Evolutionary conservation across 2,113 vertebrate species (phyloP).

Genomic region (Toxostoma redivivum): DNA sequence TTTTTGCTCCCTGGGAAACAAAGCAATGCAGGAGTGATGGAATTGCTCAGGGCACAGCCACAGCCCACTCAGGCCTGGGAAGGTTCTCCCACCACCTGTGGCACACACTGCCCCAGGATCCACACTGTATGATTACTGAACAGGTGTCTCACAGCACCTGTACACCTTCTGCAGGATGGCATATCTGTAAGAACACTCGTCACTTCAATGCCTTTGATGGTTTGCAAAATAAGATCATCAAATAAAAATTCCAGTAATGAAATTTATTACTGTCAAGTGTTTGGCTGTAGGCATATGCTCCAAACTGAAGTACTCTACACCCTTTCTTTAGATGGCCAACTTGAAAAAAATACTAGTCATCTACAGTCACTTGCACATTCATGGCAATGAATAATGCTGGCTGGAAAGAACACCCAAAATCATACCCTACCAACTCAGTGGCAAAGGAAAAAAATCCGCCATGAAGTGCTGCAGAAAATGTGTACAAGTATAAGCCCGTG

Average conservation of each 20-base stretch:
- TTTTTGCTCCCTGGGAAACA: not conserved
- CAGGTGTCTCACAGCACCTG: not conserved
- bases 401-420: not conserved
- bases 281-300: not conserved
- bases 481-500: no score
- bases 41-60: not conserved
- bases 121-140: fast-evolving
- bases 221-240: not conserved
- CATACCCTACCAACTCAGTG: not conserved
- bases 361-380: not conserved
- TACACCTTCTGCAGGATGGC: not conserved
- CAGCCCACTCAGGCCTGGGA: fast-evolving
- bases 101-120: not conserved
- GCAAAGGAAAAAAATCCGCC: not conserved
- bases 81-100: not conserved
- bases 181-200: not conserved
- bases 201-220: not conserved
- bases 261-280: not conserved
- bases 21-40: not conserved
- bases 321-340: not conserved
- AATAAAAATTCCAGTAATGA: not conserved
- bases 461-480: not conserved
- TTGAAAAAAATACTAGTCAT: not conserved
- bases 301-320: not conserved
- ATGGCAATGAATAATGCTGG: not conserved